Evolutionary conservation across 2,113 vertebrate genomes (phyloP).

Genomic region (Psilopogon haemacephalus): DNA sequence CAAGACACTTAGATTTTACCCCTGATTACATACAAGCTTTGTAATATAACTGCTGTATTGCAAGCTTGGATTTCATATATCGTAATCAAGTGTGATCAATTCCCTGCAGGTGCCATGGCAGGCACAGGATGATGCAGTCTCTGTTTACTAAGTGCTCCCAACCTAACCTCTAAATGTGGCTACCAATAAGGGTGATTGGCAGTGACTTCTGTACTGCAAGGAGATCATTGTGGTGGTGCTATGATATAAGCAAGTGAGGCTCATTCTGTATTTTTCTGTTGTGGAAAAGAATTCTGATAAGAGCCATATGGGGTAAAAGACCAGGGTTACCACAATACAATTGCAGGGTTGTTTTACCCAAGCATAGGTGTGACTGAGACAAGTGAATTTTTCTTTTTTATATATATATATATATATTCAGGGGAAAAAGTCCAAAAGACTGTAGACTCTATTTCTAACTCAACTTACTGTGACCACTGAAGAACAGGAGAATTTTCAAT

Average conservation of each 20-base stretch:
- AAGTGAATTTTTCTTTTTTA: neutral
- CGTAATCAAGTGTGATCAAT: conserved; percentile 62
- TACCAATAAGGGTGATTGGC: conserved; percentile 27
- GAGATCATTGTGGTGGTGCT: conserved; percentile 44
- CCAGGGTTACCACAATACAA: neutral
- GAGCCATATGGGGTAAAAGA: conserved; percentile 27
- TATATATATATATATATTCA: neutral
- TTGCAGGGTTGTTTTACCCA: neutral
- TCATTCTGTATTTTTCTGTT: conserved; percentile 1
- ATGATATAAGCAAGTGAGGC: conserved; percentile 12
- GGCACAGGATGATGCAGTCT: neutral
- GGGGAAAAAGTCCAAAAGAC: neutral
- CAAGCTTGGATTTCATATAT: conserved; percentile 38
- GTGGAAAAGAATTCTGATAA: neutral
- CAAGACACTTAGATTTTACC: conserved; percentile 13
- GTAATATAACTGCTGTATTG: conserved; percentile 15
- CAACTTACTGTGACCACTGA: neutral
- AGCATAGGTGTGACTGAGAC: neutral
- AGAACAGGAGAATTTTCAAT: conserved; percentile 43
- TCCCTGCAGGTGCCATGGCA: conserved; percentile 43
- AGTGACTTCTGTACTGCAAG: neutral
- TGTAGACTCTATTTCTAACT: neutral
- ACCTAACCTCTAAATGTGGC: neutral
- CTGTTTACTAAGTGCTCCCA: neutral
- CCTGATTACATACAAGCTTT: conserved; percentile 44